These are phyloP conservation scores for Allolobophora icterica DNA, from an alignment of 2,888 invertebrate species.

Conservation along the genomic window DNA sequence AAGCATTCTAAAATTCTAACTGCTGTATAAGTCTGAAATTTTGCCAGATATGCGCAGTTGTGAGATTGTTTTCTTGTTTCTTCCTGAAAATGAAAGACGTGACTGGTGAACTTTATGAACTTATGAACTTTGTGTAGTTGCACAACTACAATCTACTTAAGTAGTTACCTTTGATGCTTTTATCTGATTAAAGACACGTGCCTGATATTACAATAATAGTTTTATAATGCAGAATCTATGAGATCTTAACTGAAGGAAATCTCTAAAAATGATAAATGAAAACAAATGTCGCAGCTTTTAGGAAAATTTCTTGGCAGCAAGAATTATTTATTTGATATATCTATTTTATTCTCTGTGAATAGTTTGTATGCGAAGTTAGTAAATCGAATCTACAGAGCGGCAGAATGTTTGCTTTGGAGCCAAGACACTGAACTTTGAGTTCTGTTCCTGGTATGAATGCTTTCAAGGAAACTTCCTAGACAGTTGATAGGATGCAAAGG, in stretches of 20 bases:
- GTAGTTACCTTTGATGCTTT: not conserved
- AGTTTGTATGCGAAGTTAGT: not conserved
- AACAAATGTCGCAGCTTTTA: not conserved
- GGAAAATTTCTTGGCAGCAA: not conserved
- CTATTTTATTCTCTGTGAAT: not conserved
- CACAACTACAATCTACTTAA: not conserved
- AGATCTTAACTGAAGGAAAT: not conserved
- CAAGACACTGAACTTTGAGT: no score
- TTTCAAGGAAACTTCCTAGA: not conserved
- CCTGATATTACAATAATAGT: not conserved
- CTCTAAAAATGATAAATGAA: not conserved
- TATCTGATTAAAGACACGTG: not conserved
- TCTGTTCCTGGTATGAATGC: not conserved
- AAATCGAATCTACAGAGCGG: no score
- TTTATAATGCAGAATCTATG: not conserved
- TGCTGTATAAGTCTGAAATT: not conserved
- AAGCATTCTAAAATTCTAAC: not conserved
- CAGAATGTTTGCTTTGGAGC: no score
- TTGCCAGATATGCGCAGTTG: not conserved
- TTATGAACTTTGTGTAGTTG: no score
- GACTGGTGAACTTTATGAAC: no score
- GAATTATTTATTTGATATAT: not conserved
- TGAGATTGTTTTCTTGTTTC: no score
- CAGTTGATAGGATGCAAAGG: not conserved
- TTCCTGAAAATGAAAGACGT: no score